phyloP scores from a whole-genome alignment of 2,113 vertebrate genomes.

The Sciurus niger region DNA sequence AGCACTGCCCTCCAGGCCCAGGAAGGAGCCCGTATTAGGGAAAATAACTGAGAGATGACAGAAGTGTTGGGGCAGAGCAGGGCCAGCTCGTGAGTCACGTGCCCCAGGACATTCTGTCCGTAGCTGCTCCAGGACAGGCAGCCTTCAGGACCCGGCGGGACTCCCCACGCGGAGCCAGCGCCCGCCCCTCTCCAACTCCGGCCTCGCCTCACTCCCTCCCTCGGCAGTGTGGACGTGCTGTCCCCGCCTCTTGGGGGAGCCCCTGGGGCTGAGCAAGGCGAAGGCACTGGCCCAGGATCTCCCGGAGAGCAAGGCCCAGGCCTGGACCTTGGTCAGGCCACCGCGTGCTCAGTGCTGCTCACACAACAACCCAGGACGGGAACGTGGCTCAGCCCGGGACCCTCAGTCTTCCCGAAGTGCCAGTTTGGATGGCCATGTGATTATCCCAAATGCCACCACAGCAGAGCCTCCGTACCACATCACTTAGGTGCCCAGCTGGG shows the following conservation, averaged over 20 bases:
- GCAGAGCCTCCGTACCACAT: background rate
- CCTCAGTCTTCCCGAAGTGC: background rate
- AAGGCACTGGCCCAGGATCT: background rate
- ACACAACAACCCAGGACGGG: background rate
- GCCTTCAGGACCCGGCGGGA: too few species aligned
- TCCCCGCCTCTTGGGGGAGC: background rate
- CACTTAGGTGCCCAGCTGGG: rapidly evolving
- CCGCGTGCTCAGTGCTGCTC: too few species aligned
- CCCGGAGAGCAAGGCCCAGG: background rate
- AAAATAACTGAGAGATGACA: background rate
- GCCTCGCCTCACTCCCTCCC: too few species aligned
- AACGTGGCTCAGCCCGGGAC: background rate
- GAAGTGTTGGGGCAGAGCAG: background rate
- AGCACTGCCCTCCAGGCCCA: background rate
- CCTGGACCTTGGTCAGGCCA: too few species aligned
- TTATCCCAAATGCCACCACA: background rate
- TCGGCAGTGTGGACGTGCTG: rapidly evolving
- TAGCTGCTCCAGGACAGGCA: background rate
- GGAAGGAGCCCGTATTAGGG: constrained; percentile 61
- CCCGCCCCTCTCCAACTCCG: too few species aligned
- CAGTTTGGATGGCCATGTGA: background rate
- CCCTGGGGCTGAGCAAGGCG: rapidly evolving
- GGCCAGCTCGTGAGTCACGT: background rate
- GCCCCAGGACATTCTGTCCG: background rate
- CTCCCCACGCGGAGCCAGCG: too few species aligned